These are phyloP conservation scores for Phalacrocorax pelagicus DNA, from an alignment of 2,113 vertebrate genomes.

Conservation along the genomic window DNA sequence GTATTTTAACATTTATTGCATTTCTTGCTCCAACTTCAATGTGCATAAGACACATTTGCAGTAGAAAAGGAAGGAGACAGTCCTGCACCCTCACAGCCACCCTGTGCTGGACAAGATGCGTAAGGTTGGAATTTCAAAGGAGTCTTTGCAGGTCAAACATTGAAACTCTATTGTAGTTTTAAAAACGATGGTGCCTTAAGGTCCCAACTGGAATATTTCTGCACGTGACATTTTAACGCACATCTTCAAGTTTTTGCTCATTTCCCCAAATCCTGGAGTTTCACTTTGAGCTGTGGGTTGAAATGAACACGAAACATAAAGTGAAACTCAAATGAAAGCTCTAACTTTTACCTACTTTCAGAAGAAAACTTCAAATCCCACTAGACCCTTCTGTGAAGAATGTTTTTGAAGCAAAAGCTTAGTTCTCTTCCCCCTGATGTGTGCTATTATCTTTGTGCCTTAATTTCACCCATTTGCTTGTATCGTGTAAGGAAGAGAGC, in stretches of 20 bases:
- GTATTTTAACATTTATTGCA: not conserved
- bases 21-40: not conserved
- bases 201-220: conserved; percentile 8
- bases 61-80: not conserved
- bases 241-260: not conserved
- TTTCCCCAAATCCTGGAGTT: conserved; percentile 38
- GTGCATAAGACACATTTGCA: not conserved
- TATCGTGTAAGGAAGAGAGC: not conserved
- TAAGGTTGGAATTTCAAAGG: not conserved
- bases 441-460: conserved; percentile 10
- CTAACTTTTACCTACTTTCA: conserved; percentile 52
- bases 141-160: not conserved
- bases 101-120: not conserved
- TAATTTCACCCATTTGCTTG: conserved; percentile 54
- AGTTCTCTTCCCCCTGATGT: conserved; percentile 41
- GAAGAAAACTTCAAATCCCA: conserved; percentile 58
- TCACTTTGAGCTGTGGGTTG: conserved; percentile 34
- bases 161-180: not conserved
- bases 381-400: conserved; percentile 30
- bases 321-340: conserved; percentile 49
- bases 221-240: conserved; percentile 5
- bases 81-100: not conserved
- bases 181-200: not conserved
- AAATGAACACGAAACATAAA: conserved; percentile 43
- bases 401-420: conserved; percentile 54